phyloP scores from a whole-genome alignment of 2,888 invertebrate species.

The Cryptophagus acutangulus region DNA sequence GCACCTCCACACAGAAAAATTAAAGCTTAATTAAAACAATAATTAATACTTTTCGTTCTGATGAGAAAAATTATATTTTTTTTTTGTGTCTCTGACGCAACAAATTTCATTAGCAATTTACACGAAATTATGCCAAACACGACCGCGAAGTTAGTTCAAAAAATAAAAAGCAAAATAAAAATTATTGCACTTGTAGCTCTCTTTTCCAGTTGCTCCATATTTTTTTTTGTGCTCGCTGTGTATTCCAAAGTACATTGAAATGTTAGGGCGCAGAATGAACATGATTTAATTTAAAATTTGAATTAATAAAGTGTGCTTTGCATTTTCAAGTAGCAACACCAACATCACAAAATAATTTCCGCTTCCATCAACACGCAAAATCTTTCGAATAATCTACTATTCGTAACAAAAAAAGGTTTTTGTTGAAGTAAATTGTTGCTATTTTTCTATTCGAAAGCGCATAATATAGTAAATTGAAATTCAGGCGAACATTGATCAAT shows the following conservation, averaged over 20 bases:
- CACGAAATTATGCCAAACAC: conserved; percentile 22
- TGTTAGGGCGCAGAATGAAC: conserved; percentile 18
- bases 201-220: background rate
- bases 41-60: too few species aligned
- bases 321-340: conserved; percentile 6
- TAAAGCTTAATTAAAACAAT: too few species aligned
- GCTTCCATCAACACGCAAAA: too few species aligned
- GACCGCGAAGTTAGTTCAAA: conserved; percentile 5
- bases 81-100: too few species aligned
- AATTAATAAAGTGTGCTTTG: conserved; percentile 10
- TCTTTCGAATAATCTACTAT: too few species aligned
- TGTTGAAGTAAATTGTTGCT: too few species aligned
- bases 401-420: too few species aligned
- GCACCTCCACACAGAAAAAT: too few species aligned
- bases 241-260: conserved; percentile 18
- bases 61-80: too few species aligned
- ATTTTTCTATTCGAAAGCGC: too few species aligned
- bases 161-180: conserved; percentile 4
- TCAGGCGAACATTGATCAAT: background rate
- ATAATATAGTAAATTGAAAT: background rate
- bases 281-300: conserved; percentile 14
- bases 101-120: conserved; percentile 22
- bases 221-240: too few species aligned
- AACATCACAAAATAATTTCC: too few species aligned
- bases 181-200: conserved; percentile 8